Evolutionary conservation across 2,888 invertebrate species (phyloP), one percentile per base, ranked within the genome.

Genomic region (Melolontha melolontha): DNA sequence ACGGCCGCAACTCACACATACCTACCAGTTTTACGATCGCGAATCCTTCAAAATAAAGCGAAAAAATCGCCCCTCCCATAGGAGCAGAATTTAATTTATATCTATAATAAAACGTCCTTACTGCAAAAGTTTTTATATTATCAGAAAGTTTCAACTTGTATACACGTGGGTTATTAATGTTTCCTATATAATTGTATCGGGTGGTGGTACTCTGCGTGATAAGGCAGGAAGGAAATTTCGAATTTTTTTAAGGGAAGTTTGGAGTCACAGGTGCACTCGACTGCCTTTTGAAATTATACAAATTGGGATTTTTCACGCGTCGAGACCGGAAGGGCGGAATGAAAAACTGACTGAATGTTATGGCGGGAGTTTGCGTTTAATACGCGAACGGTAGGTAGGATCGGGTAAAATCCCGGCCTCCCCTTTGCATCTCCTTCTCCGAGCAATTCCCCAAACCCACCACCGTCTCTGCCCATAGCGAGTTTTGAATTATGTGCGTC

Each of bases 231-330:
- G 34, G 34, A 40, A 54, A 40, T 39, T 54, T 40, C 51, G 11
- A 11, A 27, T 51, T 51, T 51, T 54, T 39, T 54, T 39, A 12
- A 12, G n/a, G 51, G 51, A 54, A 54, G 54, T 54, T 54, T 34
- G 34, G 34, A 16, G 54, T 40, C 54, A 12, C 57, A 59, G 57
- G 44, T 59, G 57, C n/a, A 27, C 27, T 44, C 27, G 44, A 59
- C 42, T 59, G 57, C 44, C 44, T 47, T 44, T 59, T 59, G 57
- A 44, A 59, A 59, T 59, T 59, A 59, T 59, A 59, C 42, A 44
- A 59, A 59, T 59, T 59, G 57, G 44, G 27, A 59, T 44, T 44
- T 55, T 59, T 59, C 57, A 44, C 55, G 54, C 54, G 54, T 54
- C 40, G 54, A 54, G 16, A 54, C 7, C 39, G 54, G 14, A 7